Evolutionary conservation across 30 jellyfish, hydroid and myxozoan species (phyloP), one percentile per base, ranked within the genome.

Genomic region (Hydra vulgaris): DNA sequence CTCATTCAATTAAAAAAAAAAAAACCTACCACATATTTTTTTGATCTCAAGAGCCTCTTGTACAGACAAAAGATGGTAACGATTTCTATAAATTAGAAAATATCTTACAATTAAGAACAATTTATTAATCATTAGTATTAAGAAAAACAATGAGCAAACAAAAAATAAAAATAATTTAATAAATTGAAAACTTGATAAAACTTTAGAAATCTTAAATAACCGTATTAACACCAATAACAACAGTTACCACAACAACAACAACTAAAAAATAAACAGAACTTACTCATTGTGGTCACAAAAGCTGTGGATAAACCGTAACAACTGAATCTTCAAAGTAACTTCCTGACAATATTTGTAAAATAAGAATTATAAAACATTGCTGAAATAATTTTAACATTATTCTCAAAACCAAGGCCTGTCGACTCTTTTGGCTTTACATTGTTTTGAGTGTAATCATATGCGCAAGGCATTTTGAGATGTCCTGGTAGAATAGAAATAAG

Each of bases 271-370:
- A 40, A 52, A 25, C 24, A 56, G 17, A 5, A 86, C 96, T 87
- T 81, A 92, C 98, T 92, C 95, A 89, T 89, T 92, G 78, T 92
- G 98, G 82, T 92, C 98, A 73, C 98, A 83, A 56, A 92, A 86
- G 74, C 98, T 92, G 95, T 92, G 98, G n/a, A 92, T 83, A 78
- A 92, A 92, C 54, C 98, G 81, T 54, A 92, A 87, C 72, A 86
- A 92, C 83, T 92, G 98, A 26, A 92, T 83, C 75, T 92, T 92
- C 88, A 92, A 76, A 19, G 98, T 96, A 81, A 95, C 88, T 83
- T 87, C 96, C 98, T 92, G 54, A 19, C 54, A 70, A 16, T 19
- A 71, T 19, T 4, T 66, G 61, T 54, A 55, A 23, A 25, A 17
- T 21, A 26, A 74, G 67, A 1, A 27, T 19, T 17, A 17, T 68